Evolutionary conservation across 2,888 invertebrate genomes (phyloP), one percentile per base, ranked within the genome.

Genomic region (Serripes groenlandicus): DNA sequence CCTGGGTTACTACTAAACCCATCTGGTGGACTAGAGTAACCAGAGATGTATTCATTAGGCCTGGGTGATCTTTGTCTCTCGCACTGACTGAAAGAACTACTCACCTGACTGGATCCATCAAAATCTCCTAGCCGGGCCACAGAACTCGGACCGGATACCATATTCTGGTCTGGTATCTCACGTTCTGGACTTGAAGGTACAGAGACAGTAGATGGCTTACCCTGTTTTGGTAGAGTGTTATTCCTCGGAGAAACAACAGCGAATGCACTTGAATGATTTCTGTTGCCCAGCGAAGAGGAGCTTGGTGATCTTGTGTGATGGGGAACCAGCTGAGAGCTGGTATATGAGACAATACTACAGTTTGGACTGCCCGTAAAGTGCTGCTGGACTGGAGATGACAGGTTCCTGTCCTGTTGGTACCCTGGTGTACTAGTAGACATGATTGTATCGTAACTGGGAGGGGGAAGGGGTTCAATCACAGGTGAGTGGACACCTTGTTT

Each of bases 51-150:
- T 37, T 84, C 86, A 62, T 70, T 77, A 4, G 81, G 86, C 23
- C 68, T 58, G 11, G 83, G 83, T 28, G 83, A 83, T 34, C 84
- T 28, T 75, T 83, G 62, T 49, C 81, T 69, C 66, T 87, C 86
- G 42, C 66, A 66, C 70, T 86, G 83, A 56, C 84, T 86, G 70
- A 69, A 84, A 21, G 80, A 75, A 54, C 86, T 87, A 81, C 91
- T 91, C 5, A 89, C 90, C 66, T 91, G 90, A 75, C 91, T 91
- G 72, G 92, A 91, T 18, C 92, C 92, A 78, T 92, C 92, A 82
- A 91, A 90, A 66, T 93, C 92, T 26, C 90, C 85, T 21, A 90
- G 71, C 30, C 91, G 84, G 7, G 88, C 90, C 21, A 90, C 88
- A 21, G 90, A 90, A 26, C 90, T 91, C n/a, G 90, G 89, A 32